Evolutionary conservation across 2,113 vertebrate genomes (phyloP).

Genomic region (Papio anubis): DNA sequence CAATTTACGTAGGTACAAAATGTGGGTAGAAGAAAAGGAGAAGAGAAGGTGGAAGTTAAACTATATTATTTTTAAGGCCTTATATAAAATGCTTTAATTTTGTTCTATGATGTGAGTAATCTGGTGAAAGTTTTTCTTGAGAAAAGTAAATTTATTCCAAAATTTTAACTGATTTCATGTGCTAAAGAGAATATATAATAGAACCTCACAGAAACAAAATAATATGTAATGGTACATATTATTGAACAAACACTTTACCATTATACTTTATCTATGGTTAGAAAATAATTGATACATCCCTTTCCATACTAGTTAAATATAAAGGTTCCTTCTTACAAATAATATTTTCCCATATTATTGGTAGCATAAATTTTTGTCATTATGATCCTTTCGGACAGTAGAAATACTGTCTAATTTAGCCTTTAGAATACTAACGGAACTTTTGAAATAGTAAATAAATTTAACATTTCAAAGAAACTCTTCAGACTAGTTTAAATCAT

Average conservation of each 20-base stretch:
- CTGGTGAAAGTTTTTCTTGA: not conserved
- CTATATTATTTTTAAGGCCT: not conserved
- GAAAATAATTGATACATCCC: not conserved
- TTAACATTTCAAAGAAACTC: conserved; percentile 42
- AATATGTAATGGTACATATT: not conserved
- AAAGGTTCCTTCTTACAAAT: not conserved
- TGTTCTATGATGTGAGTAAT: not conserved
- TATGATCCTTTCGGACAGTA: not conserved
- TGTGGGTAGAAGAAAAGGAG: not conserved
- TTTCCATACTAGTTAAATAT: not conserved
- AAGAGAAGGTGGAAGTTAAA: not conserved
- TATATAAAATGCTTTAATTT: not conserved
- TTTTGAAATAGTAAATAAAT: conserved; percentile 60
- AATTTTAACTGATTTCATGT: conserved; percentile 24
- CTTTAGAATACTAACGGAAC: not conserved
- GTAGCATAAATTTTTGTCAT: not conserved
- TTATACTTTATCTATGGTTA: not conserved
- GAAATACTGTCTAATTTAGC: conserved; percentile 10
- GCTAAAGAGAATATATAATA: not conserved
- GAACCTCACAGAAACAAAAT: not conserved
- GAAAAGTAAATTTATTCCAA: not conserved
- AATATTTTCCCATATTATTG: not conserved
- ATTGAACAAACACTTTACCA: not conserved
- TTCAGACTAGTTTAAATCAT: not conserved
- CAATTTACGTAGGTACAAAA: not conserved